Evolutionary conservation across 2,888 invertebrate genomes (phyloP).

Genomic region (Keiferia lycopersicella): DNA sequence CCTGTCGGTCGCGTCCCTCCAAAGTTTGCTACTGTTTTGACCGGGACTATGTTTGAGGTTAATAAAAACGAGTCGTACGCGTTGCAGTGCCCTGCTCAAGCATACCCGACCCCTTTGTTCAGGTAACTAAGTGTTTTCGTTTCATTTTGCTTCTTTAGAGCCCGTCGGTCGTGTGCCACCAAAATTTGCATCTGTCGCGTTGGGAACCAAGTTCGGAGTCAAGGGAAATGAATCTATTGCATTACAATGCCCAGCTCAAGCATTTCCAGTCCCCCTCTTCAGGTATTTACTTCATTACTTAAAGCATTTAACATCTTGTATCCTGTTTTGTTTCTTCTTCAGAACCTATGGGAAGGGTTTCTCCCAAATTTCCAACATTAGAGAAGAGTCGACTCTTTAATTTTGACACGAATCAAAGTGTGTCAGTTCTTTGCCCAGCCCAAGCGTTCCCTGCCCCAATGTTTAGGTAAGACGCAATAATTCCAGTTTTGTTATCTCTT

Average conservation of each 20-base stretch:
- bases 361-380: slow-evolving; percentile 82
- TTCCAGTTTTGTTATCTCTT: not conserved
- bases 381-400: slow-evolving; percentile 70
- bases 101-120: slow-evolving; percentile 79
- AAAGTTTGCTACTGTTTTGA: slow-evolving; percentile 80
- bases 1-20: slow-evolving; percentile 73
- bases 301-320: not conserved
- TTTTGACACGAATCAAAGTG: slow-evolving; percentile 63
- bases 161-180: slow-evolving; percentile 86
- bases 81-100: slow-evolving; percentile 86
- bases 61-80: slow-evolving; percentile 70
- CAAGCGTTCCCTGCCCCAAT: slow-evolving; percentile 87
- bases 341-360: slow-evolving; percentile 85
- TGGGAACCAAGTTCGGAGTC: slow-evolving; percentile 82
- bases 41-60: slow-evolving; percentile 80
- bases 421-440: slow-evolving; percentile 83
- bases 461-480: slow-evolving; percentile 82
- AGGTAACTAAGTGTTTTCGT: slow-evolving; percentile 62
- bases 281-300: slow-evolving; percentile 62
- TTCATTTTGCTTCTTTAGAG: slow-evolving; percentile 71
- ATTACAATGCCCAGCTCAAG: slow-evolving; percentile 85
- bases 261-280: slow-evolving; percentile 84
- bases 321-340: slow-evolving; percentile 46
- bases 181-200: slow-evolving; percentile 83
- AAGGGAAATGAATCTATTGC: slow-evolving; percentile 72